Percentiles rank a stretch among this genome's conserved stretches.
These are phyloP conservation scores for Alces alces DNA, from an alignment of 2,113 vertebrate species.

Conservation along the genomic window DNA sequence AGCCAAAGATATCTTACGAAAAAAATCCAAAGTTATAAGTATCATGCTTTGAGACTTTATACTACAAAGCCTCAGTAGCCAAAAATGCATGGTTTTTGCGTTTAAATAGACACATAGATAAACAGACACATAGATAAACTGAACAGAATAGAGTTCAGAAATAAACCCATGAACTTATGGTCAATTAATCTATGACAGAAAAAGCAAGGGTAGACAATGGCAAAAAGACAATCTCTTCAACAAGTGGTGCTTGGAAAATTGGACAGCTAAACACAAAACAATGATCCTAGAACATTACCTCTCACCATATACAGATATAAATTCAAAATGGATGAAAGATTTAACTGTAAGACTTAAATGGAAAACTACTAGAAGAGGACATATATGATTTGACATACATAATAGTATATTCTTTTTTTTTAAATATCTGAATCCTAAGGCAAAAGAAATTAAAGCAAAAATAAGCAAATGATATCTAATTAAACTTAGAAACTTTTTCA, in stretches of 20 bases:
- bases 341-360: background rate
- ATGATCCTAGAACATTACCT: background rate
- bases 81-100: background rate
- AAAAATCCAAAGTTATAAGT: background rate
- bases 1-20: background rate
- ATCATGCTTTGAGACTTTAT: background rate
- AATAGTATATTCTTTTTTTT: background rate
- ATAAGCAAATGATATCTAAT: background rate
- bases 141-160: background rate
- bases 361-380: background rate
- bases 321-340: background rate
- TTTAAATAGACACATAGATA: background rate
- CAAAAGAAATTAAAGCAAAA: background rate
- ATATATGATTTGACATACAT: background rate
- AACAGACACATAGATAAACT: background rate
- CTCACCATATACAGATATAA: no score
- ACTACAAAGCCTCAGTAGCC: background rate
- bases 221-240: background rate
- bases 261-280: background rate
- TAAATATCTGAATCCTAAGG: background rate
- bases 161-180: background rate
- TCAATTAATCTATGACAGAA: background rate
- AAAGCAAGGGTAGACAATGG: background rate
- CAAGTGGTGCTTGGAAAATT: background rate
- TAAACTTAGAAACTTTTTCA: background rate